Percentiles rank a stretch among this genome's conserved stretches.
Evolutionary conservation across 2,888 invertebrate genomes (phyloP).

Genomic region (Plagiodera versicolora): DNA sequence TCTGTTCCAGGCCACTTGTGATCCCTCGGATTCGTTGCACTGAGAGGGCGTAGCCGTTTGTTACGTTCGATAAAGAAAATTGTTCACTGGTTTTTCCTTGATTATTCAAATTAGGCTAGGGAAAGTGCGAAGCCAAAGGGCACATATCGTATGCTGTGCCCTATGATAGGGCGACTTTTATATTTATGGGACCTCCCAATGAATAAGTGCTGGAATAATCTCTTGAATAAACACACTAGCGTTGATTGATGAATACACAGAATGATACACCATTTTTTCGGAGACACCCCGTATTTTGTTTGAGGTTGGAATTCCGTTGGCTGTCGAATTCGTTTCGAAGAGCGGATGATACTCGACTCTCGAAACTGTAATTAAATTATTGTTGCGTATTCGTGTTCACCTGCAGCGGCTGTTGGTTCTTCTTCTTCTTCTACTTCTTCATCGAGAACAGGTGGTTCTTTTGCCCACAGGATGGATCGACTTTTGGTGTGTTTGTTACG

Average conservation of each 20-base stretch:
- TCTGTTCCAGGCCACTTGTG: conserved; percentile 31
- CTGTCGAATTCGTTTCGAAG: background rate
- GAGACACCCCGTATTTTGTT: no score
- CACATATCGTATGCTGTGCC: background rate
- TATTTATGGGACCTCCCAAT: no score
- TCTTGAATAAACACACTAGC: no score
- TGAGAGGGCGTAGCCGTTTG: conserved; percentile 9
- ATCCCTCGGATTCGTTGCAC: conserved; percentile 22
- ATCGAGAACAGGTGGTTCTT: background rate
- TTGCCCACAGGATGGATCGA: background rate
- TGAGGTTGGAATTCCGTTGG: background rate
- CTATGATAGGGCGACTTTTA: no score
- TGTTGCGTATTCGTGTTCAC: background rate
- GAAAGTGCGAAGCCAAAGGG: background rate
- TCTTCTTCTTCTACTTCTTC: no score
- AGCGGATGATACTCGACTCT: background rate
- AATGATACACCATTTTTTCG: no score
- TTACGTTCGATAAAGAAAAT: conserved; percentile 18
- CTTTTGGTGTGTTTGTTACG: background rate
- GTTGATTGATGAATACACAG: no score
- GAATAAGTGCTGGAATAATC: no score
- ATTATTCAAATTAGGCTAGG: conserved; percentile 4
- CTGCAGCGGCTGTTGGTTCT: background rate
- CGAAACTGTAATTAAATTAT: background rate
- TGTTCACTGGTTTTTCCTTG: conserved; percentile 13